Evolutionary conservation across 2,113 vertebrate genomes (phyloP).

Genomic region (Genyomyrus donnyi): DNA sequence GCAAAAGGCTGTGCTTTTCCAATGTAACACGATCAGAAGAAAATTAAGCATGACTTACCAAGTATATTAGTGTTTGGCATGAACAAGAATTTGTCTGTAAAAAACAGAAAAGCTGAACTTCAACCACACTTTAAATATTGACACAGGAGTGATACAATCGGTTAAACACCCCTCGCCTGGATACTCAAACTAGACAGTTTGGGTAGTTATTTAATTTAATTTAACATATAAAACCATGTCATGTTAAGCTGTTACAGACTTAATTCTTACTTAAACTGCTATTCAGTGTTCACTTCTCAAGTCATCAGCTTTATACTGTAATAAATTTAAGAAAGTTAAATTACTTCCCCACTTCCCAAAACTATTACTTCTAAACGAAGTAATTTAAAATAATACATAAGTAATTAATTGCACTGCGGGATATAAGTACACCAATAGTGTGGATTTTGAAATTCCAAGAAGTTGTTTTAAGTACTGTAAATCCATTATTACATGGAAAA

Average conservation of each 20-base stretch:
- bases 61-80: neutral
- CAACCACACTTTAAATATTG: conserved; percentile 48
- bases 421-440: neutral
- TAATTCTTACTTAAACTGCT: neutral
- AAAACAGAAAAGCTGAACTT: conserved; percentile 23
- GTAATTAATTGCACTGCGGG: neutral
- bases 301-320: neutral
- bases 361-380: neutral
- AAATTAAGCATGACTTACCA: conserved; percentile 18
- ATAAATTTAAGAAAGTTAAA: neutral
- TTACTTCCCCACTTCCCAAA: neutral
- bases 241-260: neutral
- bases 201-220: neutral
- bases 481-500: neutral
- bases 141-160: conserved; percentile 18
- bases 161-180: neutral
- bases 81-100: neutral
- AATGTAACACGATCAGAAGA: neutral
- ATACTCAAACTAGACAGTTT: neutral
- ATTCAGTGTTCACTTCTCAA: neutral
- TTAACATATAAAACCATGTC: neutral
- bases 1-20: neutral
- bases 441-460: neutral
- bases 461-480: neutral
- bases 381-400: neutral